A percentile compares a stretch with the other conserved stretches of the same genome.
Conservation (phyloP, 2,113 vertebrate species). For the Pontoporia blainvillei region DNA sequence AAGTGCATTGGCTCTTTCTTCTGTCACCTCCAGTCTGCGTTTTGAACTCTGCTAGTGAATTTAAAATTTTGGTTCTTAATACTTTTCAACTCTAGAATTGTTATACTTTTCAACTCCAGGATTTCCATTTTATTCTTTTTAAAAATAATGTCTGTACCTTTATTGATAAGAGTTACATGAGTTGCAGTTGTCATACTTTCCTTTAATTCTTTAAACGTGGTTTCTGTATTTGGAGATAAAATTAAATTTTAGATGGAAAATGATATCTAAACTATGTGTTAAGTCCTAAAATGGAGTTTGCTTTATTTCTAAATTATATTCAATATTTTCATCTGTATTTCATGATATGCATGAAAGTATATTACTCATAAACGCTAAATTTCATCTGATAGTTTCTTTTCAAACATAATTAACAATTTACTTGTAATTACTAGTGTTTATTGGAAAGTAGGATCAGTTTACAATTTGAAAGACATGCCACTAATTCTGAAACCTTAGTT, state of each 20-base stretch:
- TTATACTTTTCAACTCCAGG: background rate
- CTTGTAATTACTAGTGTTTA: background rate
- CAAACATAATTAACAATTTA: background rate
- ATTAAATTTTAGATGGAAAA: background rate
- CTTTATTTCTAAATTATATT: constrained; percentile 16
- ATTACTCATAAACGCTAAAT: constrained; percentile 14
- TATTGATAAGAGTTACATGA: background rate
- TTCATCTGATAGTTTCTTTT: background rate
- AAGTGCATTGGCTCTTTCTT: background rate
- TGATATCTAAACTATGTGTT: background rate
- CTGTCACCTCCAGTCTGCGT: background rate
- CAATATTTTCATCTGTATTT: background rate
- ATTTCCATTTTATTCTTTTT: background rate
- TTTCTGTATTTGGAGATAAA: background rate
- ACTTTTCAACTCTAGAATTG: background rate
- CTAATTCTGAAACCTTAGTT: background rate
- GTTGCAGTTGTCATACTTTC: background rate
- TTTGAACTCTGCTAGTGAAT: background rate
- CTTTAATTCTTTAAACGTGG: background rate
- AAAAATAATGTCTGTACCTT: background rate
- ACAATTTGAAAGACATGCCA: background rate
- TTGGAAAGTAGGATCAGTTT: background rate
- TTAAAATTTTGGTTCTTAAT: background rate
- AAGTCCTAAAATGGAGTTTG: background rate
- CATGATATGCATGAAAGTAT: background rate